Percentiles rank a stretch among this genome's conserved stretches.
phyloP scores from a whole-genome alignment of 2,797 vertebrate species.

The Acipenser oxyrinchus region DNA sequence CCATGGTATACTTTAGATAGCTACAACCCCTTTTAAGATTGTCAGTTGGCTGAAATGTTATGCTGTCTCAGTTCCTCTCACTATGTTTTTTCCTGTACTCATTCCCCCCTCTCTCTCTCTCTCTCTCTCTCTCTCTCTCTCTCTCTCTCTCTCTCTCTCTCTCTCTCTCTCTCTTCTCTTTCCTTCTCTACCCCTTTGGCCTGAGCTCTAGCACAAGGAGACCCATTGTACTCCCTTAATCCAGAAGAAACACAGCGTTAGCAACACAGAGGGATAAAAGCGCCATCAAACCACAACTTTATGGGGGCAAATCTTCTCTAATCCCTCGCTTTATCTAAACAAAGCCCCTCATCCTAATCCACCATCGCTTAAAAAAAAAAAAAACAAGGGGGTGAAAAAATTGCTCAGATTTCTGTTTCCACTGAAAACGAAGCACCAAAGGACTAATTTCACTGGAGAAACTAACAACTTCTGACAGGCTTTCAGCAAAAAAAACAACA shows the following conservation, averaged over 20 bases:
- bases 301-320: constrained; percentile 97
- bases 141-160: constrained; percentile 62
- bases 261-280: constrained; percentile 99
- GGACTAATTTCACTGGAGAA: constrained; percentile 91
- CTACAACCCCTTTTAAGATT: not conserved
- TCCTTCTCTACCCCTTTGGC: constrained; percentile 55
- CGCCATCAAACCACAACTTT: constrained; percentile 97
- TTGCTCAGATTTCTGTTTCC: constrained; percentile 83
- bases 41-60: not conserved
- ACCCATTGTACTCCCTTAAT: constrained; percentile 96
- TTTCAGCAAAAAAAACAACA: constrained; percentile 67
- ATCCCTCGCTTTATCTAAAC: constrained; percentile 99
- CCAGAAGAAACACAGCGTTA: constrained; percentile 95
- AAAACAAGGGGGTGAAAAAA: constrained; percentile 74
- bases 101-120: not conserved
- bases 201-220: constrained; percentile 91
- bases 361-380: constrained; percentile 59
- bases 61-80: not conserved
- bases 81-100: constrained; percentile 21
- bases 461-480: constrained; percentile 98
- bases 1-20: no score
- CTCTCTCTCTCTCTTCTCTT: constrained; percentile 45
- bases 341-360: constrained; percentile 78
- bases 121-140: constrained; percentile 51
- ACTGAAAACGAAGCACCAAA: constrained; percentile 91